A percentile compares a stretch with the other conserved stretches of the same genome.
Conservation (phyloP, 1,140 invertebrate species). For the Bombus cullumanus region DNA sequence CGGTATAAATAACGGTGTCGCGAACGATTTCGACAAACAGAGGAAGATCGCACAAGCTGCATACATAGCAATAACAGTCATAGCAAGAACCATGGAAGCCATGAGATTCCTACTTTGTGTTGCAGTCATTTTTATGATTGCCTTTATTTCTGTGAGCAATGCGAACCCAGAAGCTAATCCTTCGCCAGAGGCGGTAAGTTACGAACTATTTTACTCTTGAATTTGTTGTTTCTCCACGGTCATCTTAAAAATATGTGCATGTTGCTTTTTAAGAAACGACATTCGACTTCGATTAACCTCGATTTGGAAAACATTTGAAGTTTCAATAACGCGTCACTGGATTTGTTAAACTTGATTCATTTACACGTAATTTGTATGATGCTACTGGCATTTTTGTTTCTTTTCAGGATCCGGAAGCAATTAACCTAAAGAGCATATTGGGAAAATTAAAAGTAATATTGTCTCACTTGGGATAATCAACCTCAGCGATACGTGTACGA, state of each 20-base stretch:
- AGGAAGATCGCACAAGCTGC: not conserved
- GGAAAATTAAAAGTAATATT: accelerated
- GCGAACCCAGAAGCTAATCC: not conserved
- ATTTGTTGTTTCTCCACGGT: not conserved
- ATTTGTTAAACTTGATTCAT: no score
- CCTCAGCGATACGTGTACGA: no score
- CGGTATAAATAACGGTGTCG: not conserved
- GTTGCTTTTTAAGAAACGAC: no score
- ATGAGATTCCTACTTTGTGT: not conserved
- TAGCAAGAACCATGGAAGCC: not conserved
- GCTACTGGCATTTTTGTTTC: no score
- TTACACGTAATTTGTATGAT: no score
- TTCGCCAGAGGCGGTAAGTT: not conserved
- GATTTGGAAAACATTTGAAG: no score
- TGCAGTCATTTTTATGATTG: not conserved
- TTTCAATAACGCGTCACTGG: no score
- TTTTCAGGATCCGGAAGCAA: no score
- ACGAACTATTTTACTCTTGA: not conserved
- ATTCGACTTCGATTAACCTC: no score
- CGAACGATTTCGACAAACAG: not conserved
- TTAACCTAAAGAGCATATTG: accelerated
- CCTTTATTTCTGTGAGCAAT: not conserved
- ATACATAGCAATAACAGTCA: no score
- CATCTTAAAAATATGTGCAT: no score
- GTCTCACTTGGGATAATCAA: no score